These are phyloP conservation scores for Cebidichthys violaceus DNA, from an alignment of 2,113 vertebrate species.

Conservation along the genomic window DNA sequence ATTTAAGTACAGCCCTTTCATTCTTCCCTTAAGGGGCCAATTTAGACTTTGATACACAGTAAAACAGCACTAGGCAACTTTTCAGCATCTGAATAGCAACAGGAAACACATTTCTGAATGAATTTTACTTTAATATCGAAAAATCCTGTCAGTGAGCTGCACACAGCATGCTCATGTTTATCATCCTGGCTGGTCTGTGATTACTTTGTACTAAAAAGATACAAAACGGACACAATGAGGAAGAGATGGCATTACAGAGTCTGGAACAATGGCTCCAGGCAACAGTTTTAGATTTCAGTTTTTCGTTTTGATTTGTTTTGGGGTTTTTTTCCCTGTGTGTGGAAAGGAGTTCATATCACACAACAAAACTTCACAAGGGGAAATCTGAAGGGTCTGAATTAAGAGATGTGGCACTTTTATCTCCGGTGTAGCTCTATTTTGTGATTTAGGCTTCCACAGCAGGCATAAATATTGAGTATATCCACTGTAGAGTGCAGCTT, in stretches of 20 bases:
- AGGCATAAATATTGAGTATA: slow-evolving; percentile 25
- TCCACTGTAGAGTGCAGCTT: not conserved
- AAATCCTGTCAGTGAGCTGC: slow-evolving; percentile 31
- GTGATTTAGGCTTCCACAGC: slow-evolving; percentile 10
- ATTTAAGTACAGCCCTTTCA: slow-evolving; percentile 36
- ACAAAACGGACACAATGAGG: slow-evolving; percentile 22
- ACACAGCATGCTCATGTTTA: slow-evolving; percentile 38
- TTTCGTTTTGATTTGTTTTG: slow-evolving; percentile 8
- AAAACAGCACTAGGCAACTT: slow-evolving; percentile 1
- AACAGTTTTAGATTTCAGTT: slow-evolving; percentile 34
- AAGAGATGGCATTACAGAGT: slow-evolving; percentile 24
- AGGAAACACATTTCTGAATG: slow-evolving; percentile 19
- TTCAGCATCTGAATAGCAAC: slow-evolving; percentile 5
- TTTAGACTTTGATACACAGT: slow-evolving; percentile 27
- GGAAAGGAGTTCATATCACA: not conserved
- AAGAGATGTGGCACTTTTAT: not conserved
- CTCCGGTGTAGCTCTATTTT: not conserved
- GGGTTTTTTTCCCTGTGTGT: not conserved
- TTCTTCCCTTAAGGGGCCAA: slow-evolving; percentile 31
- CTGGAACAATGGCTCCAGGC: slow-evolving; percentile 9
- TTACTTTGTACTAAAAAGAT: slow-evolving; percentile 35
- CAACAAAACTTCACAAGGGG: slow-evolving; percentile 5
- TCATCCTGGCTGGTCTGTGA: slow-evolving; percentile 35
- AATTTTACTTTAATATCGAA: slow-evolving; percentile 7
- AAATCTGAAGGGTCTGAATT: not conserved